Evolutionary conservation across 2,113 vertebrate genomes (phyloP).

Genomic region (Eclectus roratus): DNA sequence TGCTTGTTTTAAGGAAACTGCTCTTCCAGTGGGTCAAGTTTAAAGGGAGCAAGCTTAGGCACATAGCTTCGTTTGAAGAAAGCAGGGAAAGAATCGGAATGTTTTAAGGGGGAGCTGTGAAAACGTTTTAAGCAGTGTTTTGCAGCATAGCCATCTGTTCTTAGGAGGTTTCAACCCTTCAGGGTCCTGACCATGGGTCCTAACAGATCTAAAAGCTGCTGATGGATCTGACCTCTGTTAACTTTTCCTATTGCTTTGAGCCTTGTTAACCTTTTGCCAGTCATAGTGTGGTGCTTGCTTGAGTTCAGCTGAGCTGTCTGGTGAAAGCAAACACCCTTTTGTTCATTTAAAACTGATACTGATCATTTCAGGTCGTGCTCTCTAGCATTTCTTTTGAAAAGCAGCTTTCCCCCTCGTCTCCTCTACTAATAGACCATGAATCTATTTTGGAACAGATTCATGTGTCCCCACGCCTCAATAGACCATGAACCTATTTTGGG

Average conservation of each 20-base stretch:
- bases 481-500: background rate
- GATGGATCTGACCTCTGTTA: background rate
- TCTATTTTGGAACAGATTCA: background rate
- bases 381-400: background rate
- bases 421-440: background rate
- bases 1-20: background rate
- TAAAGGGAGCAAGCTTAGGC: background rate
- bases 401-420: background rate
- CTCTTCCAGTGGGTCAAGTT: background rate
- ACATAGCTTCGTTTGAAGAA: background rate
- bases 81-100: background rate
- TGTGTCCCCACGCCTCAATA: no score
- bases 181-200: background rate
- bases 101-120: background rate
- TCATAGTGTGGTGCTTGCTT: background rate
- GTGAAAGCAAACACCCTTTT: background rate
- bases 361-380: background rate
- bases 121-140: background rate
- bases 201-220: background rate
- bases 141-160: background rate
- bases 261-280: background rate
- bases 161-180: background rate
- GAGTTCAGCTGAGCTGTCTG: background rate
- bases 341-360: background rate
- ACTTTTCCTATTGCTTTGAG: background rate